phyloP scores from a whole-genome alignment of 2,113 vertebrate species.

The Megaptera novaeangliae region DNA sequence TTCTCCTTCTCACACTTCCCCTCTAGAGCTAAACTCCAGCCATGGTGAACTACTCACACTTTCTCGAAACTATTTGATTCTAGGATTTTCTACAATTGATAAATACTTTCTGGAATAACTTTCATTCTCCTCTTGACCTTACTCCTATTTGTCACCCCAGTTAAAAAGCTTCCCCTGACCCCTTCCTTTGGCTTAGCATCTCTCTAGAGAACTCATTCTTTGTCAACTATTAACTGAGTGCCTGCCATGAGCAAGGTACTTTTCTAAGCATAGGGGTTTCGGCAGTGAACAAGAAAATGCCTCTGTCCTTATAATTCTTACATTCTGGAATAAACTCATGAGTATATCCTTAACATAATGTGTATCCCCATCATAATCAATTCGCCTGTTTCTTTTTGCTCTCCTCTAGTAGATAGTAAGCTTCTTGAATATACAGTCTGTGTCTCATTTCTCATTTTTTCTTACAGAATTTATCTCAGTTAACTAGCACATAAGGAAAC shows the following conservation, averaged over 20 bases:
- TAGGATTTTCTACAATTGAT: neutral
- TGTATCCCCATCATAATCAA: neutral
- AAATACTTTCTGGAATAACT: neutral
- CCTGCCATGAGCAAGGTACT: too few relatives aligned
- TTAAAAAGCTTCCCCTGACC: neutral
- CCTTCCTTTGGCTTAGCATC: neutral
- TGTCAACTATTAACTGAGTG: too few relatives aligned
- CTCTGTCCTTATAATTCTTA: neutral
- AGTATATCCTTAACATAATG: neutral
- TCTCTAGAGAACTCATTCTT: neutral
- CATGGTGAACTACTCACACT: neutral
- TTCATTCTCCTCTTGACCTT: neutral
- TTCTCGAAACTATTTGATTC: neutral
- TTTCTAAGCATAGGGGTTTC: fast-evolving
- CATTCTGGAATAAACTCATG: neutral
- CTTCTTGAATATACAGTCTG: neutral
- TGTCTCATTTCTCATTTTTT: neutral
- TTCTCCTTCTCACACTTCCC: neutral
- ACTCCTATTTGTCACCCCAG: neutral
- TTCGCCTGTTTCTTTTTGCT: neutral
- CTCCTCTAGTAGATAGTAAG: neutral
- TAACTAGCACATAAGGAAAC: neutral
- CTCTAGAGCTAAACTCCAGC: neutral
- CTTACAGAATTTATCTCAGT: neutral
- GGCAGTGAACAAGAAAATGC: neutral